Evolutionary conservation across 2,797 vertebrate species (phyloP), one percentile per base, ranked within the genome.

Genomic region (Sciaenops ocellatus): DNA sequence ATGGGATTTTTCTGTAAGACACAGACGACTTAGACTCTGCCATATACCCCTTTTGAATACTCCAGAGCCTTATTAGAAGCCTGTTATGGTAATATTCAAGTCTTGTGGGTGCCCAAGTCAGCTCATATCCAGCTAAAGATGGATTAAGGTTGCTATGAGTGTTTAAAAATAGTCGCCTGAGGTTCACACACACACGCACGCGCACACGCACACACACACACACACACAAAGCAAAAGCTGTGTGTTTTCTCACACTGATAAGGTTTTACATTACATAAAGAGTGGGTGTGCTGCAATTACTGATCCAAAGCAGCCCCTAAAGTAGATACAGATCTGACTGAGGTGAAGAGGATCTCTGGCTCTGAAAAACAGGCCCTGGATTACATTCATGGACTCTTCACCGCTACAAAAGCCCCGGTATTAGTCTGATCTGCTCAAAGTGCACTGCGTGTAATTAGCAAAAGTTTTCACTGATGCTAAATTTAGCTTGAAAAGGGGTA

Each of bases 241-340:
- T 87, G 84, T 89, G 34, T 90, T 90, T 84, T 90, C 86, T 86
- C 86, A 80, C 87, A 87, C 85, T 73, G 84, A 92, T 84, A 87
- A 83, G 84, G 89, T 90, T 90, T 95, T 92, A 92, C 87, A 91
- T 95, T 92, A 92, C 87, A 91, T 93, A 90, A 94, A 94, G 85
- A 92, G 88, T 86, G 87, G 87, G 84, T 86, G 82, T 85, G 86
- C 83, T 86, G 90, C 88, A 89, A 91, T 89, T 91, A 90, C 85
- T 3, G 57, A 84, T 86, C 82, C 71, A 77, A 87, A 78, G 89
- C 78, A 87, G 80, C 63, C 57, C 8, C 51, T 38, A 17, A 17
- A 88, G 75, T 78, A 89, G 80, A 85, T 79, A 70, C 82, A 83
- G 82, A 86, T 85, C 84, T 88, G 84, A 80, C 65, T 65, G 82